Conservation (phyloP, 2,113 vertebrate species). For the Tachysurus vachellii region DNA sequence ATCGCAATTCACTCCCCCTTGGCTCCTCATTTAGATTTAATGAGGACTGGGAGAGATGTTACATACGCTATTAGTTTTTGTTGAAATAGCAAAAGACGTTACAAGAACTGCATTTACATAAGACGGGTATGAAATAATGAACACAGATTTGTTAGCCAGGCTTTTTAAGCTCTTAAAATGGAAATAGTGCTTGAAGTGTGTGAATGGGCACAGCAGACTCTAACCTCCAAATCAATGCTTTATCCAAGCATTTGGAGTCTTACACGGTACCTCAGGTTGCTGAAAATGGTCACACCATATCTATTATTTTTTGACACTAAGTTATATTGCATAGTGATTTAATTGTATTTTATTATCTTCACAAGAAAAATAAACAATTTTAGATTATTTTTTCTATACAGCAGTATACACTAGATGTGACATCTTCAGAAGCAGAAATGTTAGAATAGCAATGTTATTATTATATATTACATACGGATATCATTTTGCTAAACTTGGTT, state of each 20-base stretch:
- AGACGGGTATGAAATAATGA: constrained; percentile 19
- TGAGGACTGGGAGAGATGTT: constrained; percentile 21
- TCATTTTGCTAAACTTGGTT: constrained; percentile 5
- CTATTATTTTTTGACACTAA: background rate
- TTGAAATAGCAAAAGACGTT: constrained; percentile 23
- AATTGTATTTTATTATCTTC: background rate
- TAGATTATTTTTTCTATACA: background rate
- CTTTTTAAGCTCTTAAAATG: background rate
- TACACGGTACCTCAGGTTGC: background rate
- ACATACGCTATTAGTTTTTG: constrained; percentile 26
- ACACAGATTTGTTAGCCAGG: background rate
- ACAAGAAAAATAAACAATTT: background rate
- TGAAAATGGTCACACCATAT: background rate
- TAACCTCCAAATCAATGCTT: background rate
- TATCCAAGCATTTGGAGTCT: background rate
- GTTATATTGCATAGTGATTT: background rate
- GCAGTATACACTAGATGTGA: background rate
- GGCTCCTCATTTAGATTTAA: constrained; percentile 30
- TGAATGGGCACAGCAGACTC: background rate
- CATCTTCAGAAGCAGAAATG: background rate
- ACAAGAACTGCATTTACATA: background rate
- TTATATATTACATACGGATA: background rate
- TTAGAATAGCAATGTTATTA: background rate
- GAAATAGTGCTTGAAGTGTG: background rate
- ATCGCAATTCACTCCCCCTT: background rate